Evolutionary conservation across 2,888 invertebrate genomes (phyloP), one percentile per base, ranked within the genome.

Genomic region (Neoaliturus tenellus): DNA sequence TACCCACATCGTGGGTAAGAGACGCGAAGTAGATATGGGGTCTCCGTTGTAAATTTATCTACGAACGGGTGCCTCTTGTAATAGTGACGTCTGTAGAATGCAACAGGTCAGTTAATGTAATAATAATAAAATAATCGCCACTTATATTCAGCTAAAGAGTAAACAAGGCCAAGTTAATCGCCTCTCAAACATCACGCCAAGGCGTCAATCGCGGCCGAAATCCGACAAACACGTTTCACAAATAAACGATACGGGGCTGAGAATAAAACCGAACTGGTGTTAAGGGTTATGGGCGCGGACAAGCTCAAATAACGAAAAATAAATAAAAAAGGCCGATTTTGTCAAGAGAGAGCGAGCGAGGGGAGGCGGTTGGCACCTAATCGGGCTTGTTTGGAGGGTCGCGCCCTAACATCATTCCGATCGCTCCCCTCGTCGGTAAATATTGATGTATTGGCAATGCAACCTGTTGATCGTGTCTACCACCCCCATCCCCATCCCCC

Each of bases 381-480:
- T 78, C 78, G 51, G 78, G 28, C 78, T 78, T 78, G 78, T 78
- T 78, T 51, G 51, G 78, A 55, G 78, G 78, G 78, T 78, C 78
- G 51, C 48, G 51, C 51, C 28, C 78, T 82, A 82, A 82, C 82
- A 73, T 51, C 55, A 35, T 82, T 82, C 82, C 73, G 73, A 82
- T 84, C 81, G 67, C 67, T 44, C 67, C 84, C 78, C 84, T 67
- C 58, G 78, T 84, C 67, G 62, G 84, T 84, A 84, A 84, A 84
- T 84, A 84, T 84, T 84, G 84, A 84, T 84, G 84, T 84, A 84
- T 84, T 67, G 84, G 82, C 67, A 55, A 75, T 78, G 35, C 80
- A 78, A 84, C 84, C 84, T 84, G 84, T 84, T 84, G 84, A 58
- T 75, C 20, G 14, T 23, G 35, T 35, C 35, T 6, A 12, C 39